Base-by-base conservation (phyloP, 2,888 invertebrate species). In the Nemapogon koenigi region DNA sequence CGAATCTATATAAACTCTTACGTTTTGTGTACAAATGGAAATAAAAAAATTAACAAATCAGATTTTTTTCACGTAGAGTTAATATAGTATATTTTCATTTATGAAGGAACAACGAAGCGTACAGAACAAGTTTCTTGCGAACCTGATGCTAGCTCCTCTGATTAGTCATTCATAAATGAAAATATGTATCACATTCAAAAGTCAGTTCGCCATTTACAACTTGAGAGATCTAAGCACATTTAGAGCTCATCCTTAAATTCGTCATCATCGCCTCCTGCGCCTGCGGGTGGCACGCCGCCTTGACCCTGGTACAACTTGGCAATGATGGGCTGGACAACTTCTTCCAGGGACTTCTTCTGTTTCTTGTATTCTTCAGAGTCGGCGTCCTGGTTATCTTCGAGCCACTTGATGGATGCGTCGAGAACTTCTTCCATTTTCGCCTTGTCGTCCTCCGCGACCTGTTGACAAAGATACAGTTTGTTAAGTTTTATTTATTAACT, bases 381-480 rank as follows among this genome's bases (percentile, higher is more conserved):
- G 0, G 92, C 91, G 54, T 96, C 95, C 55, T 90, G 90, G 73
- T 99, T 97, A 49, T 91, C 89, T 69, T 99, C 97, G 46, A 99
- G 81, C 98, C 98, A 99, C 59, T 97, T 95, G 67, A 99, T 97
- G 48, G 94, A 90, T 51, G 94, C 96, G 42, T 97, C 96, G 48
- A 98, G 91, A n/a, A 92, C 94, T 52, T 90, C 89, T 60, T 97
- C 95, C 86, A 99, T 92, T 59, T 93, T 97, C 4, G 88, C 76
- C 68, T 97, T 98, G 50, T 99, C 98, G 0, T 91, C 90, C 16
- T 90, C 93, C 41, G 86, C 88, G 70, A 84, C 57, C 62, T 68
- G 52, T 45, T 30, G 44, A 43, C 49, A 53, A 59, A 35, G 14
- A 37, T 42, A 45, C 8, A 28, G 22, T 27, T 13, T 18, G 11